Evolutionary conservation across 2,113 vertebrate species (phyloP), one percentile per base, ranked within the genome.

Genomic region (Solea solea): DNA sequence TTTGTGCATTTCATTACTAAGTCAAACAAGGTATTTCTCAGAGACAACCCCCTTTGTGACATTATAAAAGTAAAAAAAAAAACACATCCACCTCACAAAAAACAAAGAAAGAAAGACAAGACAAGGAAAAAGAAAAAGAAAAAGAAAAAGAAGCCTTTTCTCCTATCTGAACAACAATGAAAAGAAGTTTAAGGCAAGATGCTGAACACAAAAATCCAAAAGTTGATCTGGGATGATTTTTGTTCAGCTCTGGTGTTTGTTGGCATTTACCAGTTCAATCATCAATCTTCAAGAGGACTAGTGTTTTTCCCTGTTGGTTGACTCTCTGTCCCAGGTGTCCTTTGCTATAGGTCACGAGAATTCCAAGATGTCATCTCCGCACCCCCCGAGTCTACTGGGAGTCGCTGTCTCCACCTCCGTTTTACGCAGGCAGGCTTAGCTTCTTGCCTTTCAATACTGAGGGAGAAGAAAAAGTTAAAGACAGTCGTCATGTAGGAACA

Each of bases 361-460:
- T 74, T 66, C 82, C 77, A 75, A 86, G 91, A 91, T 91, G 83
- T 92, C 92, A 91, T 93, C 93, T 94, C 91, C 83, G 87, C 91
- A 91, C 95, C 93, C 93, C 76, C 88, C 90, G 92, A 88, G 95
- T 95, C 94, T 93, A 92, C 92, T 93, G 93, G 93, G 94, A 96
- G 95, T 94, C 71, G 91, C 91, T 54, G 61, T 74, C 84, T 78
- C 67, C 89, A 2, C 54, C 81, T 93, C 93, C 87, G 92, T 93
- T 94, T 96, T 97, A 99, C 0, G 98, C 98, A 82, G 98, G 98
- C 90, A 99, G 96, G 92, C 98, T 99, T 89, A 99, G 94, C 92
- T 99, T 99, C 96, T 99, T 99, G 92, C 98, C 98, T 93, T 99
- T 99, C 92, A 99, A 95, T 75, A 99, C 98, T 99, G 88, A 54